A percentile compares a stretch with the other conserved stretches of the same genome.
phyloP scores from a whole-genome alignment of 2,888 invertebrate species.

The Eilema depressum region DNA sequence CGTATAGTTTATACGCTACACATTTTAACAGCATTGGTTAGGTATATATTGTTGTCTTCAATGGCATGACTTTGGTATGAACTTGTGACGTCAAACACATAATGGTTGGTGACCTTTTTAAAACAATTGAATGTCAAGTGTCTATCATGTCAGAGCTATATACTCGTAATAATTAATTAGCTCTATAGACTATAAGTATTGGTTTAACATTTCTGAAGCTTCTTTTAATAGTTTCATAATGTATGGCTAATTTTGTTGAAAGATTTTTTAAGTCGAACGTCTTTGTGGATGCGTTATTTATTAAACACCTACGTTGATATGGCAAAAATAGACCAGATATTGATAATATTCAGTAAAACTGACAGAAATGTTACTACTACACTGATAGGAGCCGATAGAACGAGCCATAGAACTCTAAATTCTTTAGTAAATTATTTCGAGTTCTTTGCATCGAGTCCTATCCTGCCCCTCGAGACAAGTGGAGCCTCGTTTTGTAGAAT shows the following conservation, averaged over 20 bases:
- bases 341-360: too few species aligned
- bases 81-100: neutral
- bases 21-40: neutral
- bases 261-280: neutral
- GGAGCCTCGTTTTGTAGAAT: too few species aligned
- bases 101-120: constrained; percentile 6
- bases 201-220: neutral
- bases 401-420: too few species aligned
- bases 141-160: neutral
- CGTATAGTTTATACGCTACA: neutral
- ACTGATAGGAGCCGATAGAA: too few species aligned
- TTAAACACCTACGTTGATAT: too few species aligned
- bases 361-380: too few species aligned
- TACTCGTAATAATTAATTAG: neutral
- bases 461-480: too few species aligned
- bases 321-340: too few species aligned
- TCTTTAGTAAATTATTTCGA: too few species aligned
- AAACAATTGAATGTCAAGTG: constrained; percentile 7
- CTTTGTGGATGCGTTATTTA: too few species aligned
- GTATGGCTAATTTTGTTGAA: neutral
- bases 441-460: too few species aligned
- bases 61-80: neutral
- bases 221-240: neutral
- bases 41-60: constrained; percentile 15
- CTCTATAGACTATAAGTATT: neutral